Conservation (phyloP, 2,888 invertebrate species). For the Tortrix viridana region DNA sequence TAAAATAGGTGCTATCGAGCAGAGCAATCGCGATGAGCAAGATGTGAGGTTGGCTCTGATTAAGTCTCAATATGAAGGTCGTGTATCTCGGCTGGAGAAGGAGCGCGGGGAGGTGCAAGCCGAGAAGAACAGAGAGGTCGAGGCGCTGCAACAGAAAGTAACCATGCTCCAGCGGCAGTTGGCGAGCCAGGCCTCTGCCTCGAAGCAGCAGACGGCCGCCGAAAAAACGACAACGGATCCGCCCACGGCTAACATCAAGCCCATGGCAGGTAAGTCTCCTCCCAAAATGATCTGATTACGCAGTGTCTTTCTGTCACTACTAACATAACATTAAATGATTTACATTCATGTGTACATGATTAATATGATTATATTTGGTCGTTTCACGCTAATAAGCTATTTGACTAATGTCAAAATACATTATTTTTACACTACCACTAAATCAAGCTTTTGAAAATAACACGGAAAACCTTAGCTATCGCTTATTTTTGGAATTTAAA, state of each 20-base stretch:
- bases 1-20: conserved; percentile 78
- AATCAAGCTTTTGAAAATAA: no score
- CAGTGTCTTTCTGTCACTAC: no score
- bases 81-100: conserved; percentile 88
- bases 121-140: conserved; percentile 86
- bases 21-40: conserved; percentile 82
- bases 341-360: no score
- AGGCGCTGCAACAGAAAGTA: conserved; percentile 88
- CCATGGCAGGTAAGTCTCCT: conserved; percentile 90
- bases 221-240: conserved; percentile 85
- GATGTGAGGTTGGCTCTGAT: conserved; percentile 84
- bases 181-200: conserved; percentile 87
- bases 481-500: no score
- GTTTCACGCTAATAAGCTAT: no score
- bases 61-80: conserved; percentile 88
- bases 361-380: no score
- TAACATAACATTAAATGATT: no score
- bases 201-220: conserved; percentile 84
- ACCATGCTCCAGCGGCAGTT: conserved; percentile 88
- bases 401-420: no score
- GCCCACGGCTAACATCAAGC: conserved; percentile 96
- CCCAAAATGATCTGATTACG: no score
- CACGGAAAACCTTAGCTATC: no score
- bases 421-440: no score
- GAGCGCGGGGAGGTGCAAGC: conserved; percentile 87